These are phyloP conservation scores for Ferdinandea cuprea DNA, from an alignment of 2,888 invertebrate genomes.

Conservation along the genomic window DNA sequence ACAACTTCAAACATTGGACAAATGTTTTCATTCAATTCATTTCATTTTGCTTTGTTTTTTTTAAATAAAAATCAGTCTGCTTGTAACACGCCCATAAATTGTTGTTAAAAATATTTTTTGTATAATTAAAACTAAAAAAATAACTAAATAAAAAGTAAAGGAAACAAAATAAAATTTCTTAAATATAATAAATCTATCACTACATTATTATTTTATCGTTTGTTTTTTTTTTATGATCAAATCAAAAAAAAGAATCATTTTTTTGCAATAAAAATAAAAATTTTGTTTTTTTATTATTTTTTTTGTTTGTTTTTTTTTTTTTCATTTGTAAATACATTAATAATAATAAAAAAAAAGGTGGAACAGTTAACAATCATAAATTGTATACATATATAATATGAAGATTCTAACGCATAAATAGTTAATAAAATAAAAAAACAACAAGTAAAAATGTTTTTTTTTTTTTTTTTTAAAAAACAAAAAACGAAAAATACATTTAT, in stretches of 20 bases:
- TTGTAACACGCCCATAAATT: conserved; percentile 67
- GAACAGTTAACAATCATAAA: conserved; percentile 78
- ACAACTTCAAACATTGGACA: conserved; percentile 35
- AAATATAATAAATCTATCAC: conserved; percentile 64
- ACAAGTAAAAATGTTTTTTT: conserved; percentile 65
- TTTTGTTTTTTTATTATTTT: conserved; percentile 47
- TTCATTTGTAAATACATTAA: conserved; percentile 82
- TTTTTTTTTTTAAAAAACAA: conserved; percentile 58
- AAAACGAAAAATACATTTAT: conserved; percentile 57
- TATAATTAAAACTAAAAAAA: conserved; percentile 45
- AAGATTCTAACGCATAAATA: conserved; percentile 74
- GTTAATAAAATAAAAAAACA: conserved; percentile 72
- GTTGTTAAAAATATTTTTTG: conserved; percentile 21
- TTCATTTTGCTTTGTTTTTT: too few relatives aligned
- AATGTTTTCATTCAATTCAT: conserved; percentile 11
- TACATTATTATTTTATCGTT: conserved; percentile 54
- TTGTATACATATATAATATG: conserved; percentile 78
- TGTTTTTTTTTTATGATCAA: conserved; percentile 48
- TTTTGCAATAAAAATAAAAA: conserved; percentile 51
- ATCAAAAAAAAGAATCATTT: conserved; percentile 34
- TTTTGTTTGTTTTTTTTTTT: conserved; percentile 75
- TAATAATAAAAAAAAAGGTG: conserved; percentile 82
- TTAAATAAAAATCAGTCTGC: conserved; percentile 65
- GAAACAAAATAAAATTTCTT: conserved; percentile 51
- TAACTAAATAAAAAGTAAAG: conserved; percentile 52